These are phyloP conservation scores for Poeciliopsis presidionis DNA, from an alignment of 2,797 vertebrate species.

Conservation along the genomic window DNA sequence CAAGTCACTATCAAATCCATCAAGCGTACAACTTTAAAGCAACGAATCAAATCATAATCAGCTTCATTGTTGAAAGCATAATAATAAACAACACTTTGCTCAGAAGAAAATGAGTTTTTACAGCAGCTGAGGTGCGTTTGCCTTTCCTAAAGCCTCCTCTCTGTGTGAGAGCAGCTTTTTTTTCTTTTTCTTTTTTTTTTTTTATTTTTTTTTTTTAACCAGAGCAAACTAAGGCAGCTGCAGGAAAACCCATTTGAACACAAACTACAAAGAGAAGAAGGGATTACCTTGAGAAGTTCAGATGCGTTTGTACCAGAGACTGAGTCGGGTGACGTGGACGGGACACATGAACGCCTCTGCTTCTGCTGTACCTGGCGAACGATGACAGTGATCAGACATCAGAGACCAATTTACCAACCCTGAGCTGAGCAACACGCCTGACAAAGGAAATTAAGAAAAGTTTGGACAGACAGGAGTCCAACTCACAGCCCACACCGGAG, in stretches of 20 bases:
- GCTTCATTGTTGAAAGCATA: slow-evolving; percentile 18
- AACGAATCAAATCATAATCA: slow-evolving; percentile 10
- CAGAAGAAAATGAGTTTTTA: slow-evolving; percentile 40
- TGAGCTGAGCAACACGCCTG: not conserved
- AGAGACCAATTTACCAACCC: slow-evolving; percentile 1
- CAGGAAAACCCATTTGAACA: not conserved
- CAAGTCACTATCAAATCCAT: slow-evolving; percentile 62
- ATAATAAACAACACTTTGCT: slow-evolving; percentile 38
- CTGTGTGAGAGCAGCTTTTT: slow-evolving; percentile 15
- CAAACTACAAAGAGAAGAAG: not conserved
- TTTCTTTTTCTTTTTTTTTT: slow-evolving; percentile 5
- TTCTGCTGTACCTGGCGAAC: slow-evolving; percentile 62
- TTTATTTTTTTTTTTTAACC: slow-evolving; percentile 9
- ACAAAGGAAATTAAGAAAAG: slow-evolving; percentile 19
- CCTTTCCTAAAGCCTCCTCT: slow-evolving; percentile 41
- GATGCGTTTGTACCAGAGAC: slow-evolving; percentile 47
- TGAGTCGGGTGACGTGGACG: slow-evolving; percentile 51
- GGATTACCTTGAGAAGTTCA: slow-evolving; percentile 71
- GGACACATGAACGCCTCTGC: slow-evolving; percentile 52
- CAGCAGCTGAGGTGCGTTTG: slow-evolving; percentile 21
- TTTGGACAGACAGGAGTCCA: slow-evolving; percentile 25
- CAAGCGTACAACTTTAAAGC: slow-evolving; percentile 21
- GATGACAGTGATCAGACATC: slow-evolving; percentile 28
- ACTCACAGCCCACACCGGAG: slow-evolving; percentile 14
- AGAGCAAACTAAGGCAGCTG: slow-evolving; percentile 20